These are phyloP conservation scores for Falco rusticolus DNA, from an alignment of 2,797 vertebrate genomes.

Conservation along the genomic window DNA sequence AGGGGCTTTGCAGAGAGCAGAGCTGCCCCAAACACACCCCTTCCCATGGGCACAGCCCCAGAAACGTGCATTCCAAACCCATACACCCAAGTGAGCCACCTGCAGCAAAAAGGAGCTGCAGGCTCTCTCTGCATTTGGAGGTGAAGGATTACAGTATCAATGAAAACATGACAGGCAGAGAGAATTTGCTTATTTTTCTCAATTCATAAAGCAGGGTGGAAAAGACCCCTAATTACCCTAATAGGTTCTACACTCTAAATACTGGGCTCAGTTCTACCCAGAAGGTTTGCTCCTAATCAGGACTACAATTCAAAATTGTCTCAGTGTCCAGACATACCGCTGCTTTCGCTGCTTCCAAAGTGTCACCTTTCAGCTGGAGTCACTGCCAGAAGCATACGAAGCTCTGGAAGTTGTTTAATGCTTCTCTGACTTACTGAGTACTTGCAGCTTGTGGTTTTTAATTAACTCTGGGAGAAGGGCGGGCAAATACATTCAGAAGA, in stretches of 20 bases:
- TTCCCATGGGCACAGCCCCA: background rate
- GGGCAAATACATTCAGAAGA: background rate
- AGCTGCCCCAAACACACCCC: background rate
- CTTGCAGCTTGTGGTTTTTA: background rate
- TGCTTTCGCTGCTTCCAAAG: background rate
- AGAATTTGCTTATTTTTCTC: background rate
- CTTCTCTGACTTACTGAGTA: background rate
- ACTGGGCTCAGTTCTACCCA: background rate
- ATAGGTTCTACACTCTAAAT: background rate
- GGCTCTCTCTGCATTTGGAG: background rate
- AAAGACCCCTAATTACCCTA: background rate
- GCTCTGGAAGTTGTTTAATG: background rate
- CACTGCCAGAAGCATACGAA: background rate
- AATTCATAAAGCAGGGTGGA: background rate
- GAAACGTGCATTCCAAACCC: background rate
- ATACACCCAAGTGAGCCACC: fast-evolving
- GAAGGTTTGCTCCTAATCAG: background rate
- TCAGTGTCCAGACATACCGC: background rate
- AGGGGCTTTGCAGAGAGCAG: background rate
- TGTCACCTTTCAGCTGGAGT: background rate
- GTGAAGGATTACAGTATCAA: fast-evolving
- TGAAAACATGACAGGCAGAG: fast-evolving
- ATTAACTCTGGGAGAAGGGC: background rate
- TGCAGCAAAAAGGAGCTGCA: background rate
- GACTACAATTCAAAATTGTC: background rate